A percentile compares a stretch with the other conserved stretches of the same genome.
Conservation (phyloP, 2,113 vertebrate species). For the Speoplatyrhinus poulsoni region DNA sequence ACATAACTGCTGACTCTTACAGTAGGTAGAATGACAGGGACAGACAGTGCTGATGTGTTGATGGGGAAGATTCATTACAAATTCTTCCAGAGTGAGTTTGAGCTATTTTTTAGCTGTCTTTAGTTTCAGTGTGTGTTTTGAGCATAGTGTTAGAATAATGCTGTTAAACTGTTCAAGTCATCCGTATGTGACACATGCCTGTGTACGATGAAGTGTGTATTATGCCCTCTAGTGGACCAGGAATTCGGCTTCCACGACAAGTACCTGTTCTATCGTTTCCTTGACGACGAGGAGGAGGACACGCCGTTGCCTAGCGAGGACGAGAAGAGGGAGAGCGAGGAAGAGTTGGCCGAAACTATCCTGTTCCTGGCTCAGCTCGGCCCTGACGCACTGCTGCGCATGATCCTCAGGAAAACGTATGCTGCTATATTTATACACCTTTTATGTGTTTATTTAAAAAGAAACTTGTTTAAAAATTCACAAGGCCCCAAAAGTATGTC, state of each 20-base stretch:
- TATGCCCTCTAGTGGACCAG: slow-evolving; percentile 84
- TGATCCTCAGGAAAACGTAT: slow-evolving; percentile 94
- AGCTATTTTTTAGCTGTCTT: no score
- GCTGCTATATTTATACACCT: not conserved
- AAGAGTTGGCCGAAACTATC: slow-evolving; percentile 93
- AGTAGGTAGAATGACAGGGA: no score
- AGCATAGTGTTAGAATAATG: no score
- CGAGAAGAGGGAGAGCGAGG: slow-evolving; percentile 94
- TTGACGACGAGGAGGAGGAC: slow-evolving; percentile 93
- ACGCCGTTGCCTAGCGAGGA: slow-evolving; percentile 90
- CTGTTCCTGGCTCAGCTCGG: slow-evolving; percentile 93
- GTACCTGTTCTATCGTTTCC: slow-evolving; percentile 97
- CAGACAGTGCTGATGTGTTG: no score
- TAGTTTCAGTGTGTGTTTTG: no score
- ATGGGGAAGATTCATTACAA: no score
- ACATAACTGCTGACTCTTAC: no score
- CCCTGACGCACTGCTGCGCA: slow-evolving; percentile 95
- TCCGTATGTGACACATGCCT: not conserved
- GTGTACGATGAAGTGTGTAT: not conserved
- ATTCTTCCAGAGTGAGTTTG: no score
- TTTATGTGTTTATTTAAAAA: no score
- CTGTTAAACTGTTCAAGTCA: no score
- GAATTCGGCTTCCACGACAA: slow-evolving; percentile 97
- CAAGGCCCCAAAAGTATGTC: no score
- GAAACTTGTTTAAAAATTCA: no score